These are phyloP conservation scores for Myopa testacea DNA, from an alignment of 2,888 invertebrate genomes.

Conservation along the genomic window DNA sequence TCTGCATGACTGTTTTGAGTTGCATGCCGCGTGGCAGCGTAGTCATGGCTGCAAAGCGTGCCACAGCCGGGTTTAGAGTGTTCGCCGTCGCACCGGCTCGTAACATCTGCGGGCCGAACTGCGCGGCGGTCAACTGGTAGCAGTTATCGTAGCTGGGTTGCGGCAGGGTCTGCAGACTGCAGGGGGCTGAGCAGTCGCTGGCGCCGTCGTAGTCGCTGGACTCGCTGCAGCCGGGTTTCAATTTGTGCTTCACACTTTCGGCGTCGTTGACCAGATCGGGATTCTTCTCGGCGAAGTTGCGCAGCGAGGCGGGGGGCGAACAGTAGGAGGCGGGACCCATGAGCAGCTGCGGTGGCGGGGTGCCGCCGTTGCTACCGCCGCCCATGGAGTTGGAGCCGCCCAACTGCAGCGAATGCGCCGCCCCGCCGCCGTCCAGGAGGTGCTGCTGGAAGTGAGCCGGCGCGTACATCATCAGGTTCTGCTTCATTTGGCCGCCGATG, in stretches of 20 bases:
- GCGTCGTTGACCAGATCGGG: constrained; percentile 84
- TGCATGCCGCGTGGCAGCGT: constrained; percentile 70
- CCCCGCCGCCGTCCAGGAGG: constrained; percentile 42
- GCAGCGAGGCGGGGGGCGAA: constrained; percentile 72
- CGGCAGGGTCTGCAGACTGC: constrained; percentile 52
- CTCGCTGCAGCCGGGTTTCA: constrained; percentile 64
- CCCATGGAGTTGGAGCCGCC: constrained; percentile 55
- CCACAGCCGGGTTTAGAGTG: constrained; percentile 47
- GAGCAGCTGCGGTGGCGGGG: constrained; percentile 64
- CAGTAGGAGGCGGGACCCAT: constrained; percentile 64
- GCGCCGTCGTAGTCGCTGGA: constrained; percentile 63
- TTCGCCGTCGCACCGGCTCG: constrained; percentile 48
- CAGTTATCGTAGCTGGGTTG: constrained; percentile 61
- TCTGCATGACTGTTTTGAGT: constrained; percentile 63
- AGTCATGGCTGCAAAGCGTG: constrained; percentile 69
- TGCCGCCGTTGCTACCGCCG: constrained; percentile 57
- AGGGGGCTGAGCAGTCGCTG: constrained; percentile 63
- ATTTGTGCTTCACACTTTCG: constrained; percentile 73
- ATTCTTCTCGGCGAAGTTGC: constrained; percentile 75
- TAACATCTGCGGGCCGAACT: constrained; percentile 71
- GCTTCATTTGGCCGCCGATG: constrained; percentile 66
- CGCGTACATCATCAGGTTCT: constrained; percentile 66
- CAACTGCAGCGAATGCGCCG: constrained; percentile 51
- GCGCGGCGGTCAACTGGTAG: constrained; percentile 67
- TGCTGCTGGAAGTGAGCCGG: constrained; percentile 55